These are phyloP conservation scores for Stegophylla sp. DNA, from an alignment of 2,888 invertebrate species.

Conservation along the genomic window DNA sequence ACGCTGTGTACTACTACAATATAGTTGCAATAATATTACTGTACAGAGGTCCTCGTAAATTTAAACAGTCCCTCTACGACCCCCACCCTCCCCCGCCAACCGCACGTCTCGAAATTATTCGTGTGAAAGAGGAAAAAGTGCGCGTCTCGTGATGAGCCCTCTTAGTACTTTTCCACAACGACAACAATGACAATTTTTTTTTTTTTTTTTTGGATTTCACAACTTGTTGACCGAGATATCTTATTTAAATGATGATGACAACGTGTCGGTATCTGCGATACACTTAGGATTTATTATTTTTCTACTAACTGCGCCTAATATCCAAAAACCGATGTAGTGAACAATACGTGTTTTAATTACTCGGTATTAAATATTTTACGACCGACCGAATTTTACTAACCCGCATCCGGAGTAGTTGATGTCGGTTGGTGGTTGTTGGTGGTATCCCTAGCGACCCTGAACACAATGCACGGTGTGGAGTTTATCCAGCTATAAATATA, in stretches of 20 bases:
- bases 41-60: neutral
- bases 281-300: neutral
- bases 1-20: neutral
- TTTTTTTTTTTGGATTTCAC: neutral
- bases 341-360: neutral
- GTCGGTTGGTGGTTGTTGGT: neutral
- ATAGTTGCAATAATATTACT: neutral
- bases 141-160: neutral
- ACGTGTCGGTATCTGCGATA: neutral
- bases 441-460: neutral
- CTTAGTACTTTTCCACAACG: neutral
- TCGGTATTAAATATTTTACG: constrained; percentile 11
- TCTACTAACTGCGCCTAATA: neutral
- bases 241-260: neutral
- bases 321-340: neutral
- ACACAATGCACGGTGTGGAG: neutral
- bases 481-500: no score
- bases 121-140: neutral
- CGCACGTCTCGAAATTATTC: neutral
- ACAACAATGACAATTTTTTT: neutral
- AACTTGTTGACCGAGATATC: neutral
- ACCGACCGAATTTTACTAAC: no score
- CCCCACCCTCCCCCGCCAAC: neutral
- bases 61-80: neutral
- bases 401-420: neutral